Evolutionary conservation across 2,113 vertebrate genomes (phyloP).

Genomic region (Uropsilus gracilis): DNA sequence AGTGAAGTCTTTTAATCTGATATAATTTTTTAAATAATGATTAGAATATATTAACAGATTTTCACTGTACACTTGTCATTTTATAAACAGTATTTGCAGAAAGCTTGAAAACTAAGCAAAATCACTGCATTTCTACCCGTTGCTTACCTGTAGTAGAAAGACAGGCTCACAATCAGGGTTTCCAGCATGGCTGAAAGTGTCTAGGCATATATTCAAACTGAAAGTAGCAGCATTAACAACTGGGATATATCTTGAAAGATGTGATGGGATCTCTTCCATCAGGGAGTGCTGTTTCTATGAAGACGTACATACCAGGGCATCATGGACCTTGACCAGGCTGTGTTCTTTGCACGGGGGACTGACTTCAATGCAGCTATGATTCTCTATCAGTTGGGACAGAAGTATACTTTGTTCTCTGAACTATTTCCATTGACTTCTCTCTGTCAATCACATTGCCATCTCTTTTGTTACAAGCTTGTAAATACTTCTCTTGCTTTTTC

Average conservation of each 20-base stretch:
- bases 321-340: background rate
- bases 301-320: background rate
- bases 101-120: background rate
- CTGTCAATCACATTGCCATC: background rate
- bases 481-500: background rate
- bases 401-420: background rate
- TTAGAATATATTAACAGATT: background rate
- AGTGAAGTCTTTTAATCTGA: background rate
- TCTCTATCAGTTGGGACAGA: background rate
- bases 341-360: background rate
- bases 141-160: background rate
- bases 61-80: background rate
- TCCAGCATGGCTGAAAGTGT: background rate
- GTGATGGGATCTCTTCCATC: background rate
- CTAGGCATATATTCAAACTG: background rate
- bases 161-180: background rate
- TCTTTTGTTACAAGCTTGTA: background rate
- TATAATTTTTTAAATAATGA: background rate
- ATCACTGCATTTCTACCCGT: background rate
- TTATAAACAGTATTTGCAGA: background rate
- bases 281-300: background rate
- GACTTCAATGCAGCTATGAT: background rate
- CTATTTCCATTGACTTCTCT: background rate
- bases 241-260: background rate
- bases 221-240: background rate